A percentile compares a stretch with the other conserved stretches of the same genome.
Evolutionary conservation across 2,113 vertebrate species (phyloP).

Genomic region (Brachypteracias leptosomus): DNA sequence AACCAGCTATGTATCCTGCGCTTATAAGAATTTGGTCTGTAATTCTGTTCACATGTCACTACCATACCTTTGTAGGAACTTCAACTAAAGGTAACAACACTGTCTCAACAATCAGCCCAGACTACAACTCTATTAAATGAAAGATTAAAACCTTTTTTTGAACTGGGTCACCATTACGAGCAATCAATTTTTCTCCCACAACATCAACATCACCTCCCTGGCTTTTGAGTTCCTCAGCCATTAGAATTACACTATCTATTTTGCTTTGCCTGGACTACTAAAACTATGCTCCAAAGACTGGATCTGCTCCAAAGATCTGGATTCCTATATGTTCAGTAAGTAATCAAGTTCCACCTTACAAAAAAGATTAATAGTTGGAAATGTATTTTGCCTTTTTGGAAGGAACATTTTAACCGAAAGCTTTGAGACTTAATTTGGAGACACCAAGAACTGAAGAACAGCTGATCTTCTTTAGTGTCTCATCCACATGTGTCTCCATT

Average conservation of each 20-base stretch:
- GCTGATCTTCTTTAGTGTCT: neutral
- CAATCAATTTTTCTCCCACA: neutral
- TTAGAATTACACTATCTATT: neutral
- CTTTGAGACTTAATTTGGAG: neutral
- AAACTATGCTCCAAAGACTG: neutral
- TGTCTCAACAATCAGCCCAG: neutral
- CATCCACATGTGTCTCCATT: neutral
- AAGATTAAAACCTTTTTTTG: neutral
- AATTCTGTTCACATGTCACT: neutral
- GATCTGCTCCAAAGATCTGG: neutral
- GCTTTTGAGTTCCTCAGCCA: neutral
- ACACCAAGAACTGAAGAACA: neutral
- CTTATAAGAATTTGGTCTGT: neutral
- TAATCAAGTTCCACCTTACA: neutral
- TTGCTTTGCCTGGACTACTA: neutral
- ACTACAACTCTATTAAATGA: neutral
- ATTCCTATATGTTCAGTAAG: neutral
- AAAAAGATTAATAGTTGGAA: too few relatives aligned
- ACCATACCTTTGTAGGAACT: neutral
- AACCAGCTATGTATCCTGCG: neutral
- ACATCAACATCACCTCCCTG: neutral
- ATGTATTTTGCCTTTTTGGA: neutral
- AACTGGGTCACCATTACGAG: neutral
- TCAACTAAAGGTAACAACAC: neutral
- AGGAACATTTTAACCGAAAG: neutral